phyloP scores from a whole-genome alignment of 2,113 vertebrate species.

The Silurus glanis region DNA sequence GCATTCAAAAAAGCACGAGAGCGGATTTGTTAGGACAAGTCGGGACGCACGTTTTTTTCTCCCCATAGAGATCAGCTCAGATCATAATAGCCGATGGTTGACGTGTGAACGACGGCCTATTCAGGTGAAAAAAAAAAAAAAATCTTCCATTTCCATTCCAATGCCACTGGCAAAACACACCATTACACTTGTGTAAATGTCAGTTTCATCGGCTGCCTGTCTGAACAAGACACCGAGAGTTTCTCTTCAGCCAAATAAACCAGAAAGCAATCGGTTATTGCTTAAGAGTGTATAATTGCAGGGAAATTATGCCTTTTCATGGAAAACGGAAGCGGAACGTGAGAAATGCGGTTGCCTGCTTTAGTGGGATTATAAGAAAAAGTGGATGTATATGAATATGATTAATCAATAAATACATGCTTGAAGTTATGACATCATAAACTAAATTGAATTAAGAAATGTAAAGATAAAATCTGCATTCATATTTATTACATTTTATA shows the following conservation, averaged over 20 bases:
- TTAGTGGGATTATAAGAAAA: too few species aligned
- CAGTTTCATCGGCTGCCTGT: conserved; percentile 25
- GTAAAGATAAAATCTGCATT: too few species aligned
- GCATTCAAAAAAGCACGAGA: background rate
- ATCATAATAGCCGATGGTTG: conserved; percentile 28
- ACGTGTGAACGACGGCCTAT: conserved; percentile 44
- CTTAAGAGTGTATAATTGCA: background rate
- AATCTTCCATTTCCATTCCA: conserved; percentile 50
- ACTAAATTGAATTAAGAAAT: too few species aligned
- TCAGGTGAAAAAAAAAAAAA: conserved; percentile 11
- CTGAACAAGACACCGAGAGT: conserved; percentile 21
- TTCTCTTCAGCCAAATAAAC: background rate
- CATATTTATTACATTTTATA: background rate
- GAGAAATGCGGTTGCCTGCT: background rate
- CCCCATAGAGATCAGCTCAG: background rate
- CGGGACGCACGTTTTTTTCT: conserved; percentile 25
- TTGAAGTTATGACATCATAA: too few species aligned
- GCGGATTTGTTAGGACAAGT: conserved; percentile 30
- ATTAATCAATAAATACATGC: background rate
- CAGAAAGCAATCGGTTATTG: background rate
- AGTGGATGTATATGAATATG: background rate
- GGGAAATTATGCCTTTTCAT: background rate
- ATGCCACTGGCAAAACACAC: conserved; percentile 33
- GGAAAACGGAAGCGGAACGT: background rate
- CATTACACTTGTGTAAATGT: conserved; percentile 7